phyloP scores from a whole-genome alignment of 2,888 invertebrate genomes.

The Chrysina gloriosa region DNA sequence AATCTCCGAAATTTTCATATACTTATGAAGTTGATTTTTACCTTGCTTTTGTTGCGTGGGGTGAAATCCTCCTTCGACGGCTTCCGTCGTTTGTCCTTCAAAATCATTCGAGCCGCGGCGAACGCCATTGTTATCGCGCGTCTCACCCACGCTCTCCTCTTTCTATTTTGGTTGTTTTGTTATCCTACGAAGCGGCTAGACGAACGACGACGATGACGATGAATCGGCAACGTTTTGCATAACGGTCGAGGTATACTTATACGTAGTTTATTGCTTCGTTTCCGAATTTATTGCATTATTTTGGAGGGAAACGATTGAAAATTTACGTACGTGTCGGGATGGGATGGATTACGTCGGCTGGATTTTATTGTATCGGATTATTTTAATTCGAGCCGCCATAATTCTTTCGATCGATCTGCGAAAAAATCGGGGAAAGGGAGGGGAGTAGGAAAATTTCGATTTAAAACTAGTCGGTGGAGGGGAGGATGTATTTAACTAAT shows the following conservation, averaged over 20 bases:
- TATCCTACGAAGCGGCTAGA: too few relatives aligned
- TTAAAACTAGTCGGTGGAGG: background rate
- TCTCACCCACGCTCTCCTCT: background rate
- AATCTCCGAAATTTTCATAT: too few relatives aligned
- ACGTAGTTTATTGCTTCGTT: slow-evolving; percentile 9
- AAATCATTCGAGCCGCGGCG: slow-evolving; percentile 85
- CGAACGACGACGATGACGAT: too few relatives aligned
- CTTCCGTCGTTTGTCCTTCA: slow-evolving; percentile 85
- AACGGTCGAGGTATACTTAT: background rate
- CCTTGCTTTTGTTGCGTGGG: slow-evolving; percentile 84
- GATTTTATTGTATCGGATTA: background rate
- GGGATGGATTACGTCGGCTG: background rate
- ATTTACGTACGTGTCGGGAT: background rate
- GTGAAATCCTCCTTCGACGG: slow-evolving; percentile 82
- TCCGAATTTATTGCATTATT: slow-evolving; percentile 26
- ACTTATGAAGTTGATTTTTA: too few relatives aligned
- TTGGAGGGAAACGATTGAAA: slow-evolving; percentile 4
- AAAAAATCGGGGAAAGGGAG: too few relatives aligned
- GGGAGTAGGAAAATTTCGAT: too few relatives aligned
- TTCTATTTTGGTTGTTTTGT: background rate
- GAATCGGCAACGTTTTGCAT: slow-evolving; percentile 7
- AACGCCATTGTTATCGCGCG: slow-evolving; percentile 84
- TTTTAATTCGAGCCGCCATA: background rate
- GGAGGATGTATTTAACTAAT: background rate
- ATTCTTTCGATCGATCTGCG: background rate